Evolutionary conservation across 2,113 vertebrate species (phyloP), one percentile per base, ranked within the genome.

Genomic region (Madoqua kirkii): DNA sequence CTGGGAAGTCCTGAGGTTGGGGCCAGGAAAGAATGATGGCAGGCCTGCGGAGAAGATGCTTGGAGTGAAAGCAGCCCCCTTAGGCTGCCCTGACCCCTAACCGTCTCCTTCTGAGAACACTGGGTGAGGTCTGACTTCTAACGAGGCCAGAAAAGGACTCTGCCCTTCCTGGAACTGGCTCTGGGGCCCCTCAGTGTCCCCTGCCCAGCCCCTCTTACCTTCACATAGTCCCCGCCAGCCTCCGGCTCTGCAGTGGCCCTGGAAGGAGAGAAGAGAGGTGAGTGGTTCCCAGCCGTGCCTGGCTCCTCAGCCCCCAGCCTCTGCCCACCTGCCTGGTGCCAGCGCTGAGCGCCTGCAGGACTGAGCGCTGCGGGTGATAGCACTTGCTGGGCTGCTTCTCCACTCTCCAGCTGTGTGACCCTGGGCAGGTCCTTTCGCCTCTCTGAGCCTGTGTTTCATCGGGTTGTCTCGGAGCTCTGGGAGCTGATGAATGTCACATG

Each of bases 161-260:
- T 52, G 40, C 50, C 52, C 74, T 67, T 67, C 21, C 1, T 1
- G 19, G 29, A 59, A 10, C 23, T 59, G 40, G 45, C 74, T 81
- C 48, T 5, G 31, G 43, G 31, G 45, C 2, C 16, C 23, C 29
- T 36, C 19, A 12, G 29, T 0, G 21, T n/a, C 19, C 84, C 31
- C 36, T 5, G 31, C 33, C 25, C 60, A 23, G 91, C 5, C 55
- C 43, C 25, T 60, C 99, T 97, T 99, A 99, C 99, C 99, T 99
- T 99, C 62, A 99, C 99, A 0, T 99, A 99, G 92, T 99, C 99
- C 0, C 98, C 99, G 7, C 98, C 88, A 0, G 98, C 96, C 92
- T 99, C 99, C 14, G 89, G 98, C 81, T 98, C 98, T 84, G 97
- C 98, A 0, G 98, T 95, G 6, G 98, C 97, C 85, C 99, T 99